Evolutionary conservation across 1,140 invertebrate species (phyloP), one percentile per base, ranked within the genome.

Genomic region (Vollenhovia emeryi): DNA sequence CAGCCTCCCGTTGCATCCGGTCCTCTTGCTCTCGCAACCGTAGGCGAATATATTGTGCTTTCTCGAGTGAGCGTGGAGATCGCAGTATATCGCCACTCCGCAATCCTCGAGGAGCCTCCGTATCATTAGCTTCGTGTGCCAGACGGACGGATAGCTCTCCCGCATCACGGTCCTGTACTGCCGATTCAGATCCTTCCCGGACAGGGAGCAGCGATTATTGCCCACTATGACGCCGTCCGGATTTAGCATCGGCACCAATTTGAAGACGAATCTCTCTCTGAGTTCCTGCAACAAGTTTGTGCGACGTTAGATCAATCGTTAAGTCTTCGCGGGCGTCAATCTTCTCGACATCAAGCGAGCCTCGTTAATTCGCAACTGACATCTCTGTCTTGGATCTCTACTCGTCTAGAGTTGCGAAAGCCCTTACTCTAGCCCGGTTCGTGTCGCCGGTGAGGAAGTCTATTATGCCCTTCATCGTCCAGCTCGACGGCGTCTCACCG

Each of bases 381-480:
- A 43, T 3, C 2, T 48, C 21, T 50, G n/a, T n/a, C 18, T 33
- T 2, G 24, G 15, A 68, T 40, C 62, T 66, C 13, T 33, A n/a
- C 30, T 30, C 8, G 5, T 62, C 59, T 11, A n/a, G 21, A 50
- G n/a, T n/a, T 36, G 6, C 18, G 7, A 52, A 50, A 55, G 68
- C 11, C 71, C 86, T 92, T 79, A 95, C 95, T 91, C 96, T 96
- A 3, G 97, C 97, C 90, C 97, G 96, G 88, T 96, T 96, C 0
- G 97, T 96, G 87, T 98, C 97, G 52, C 98, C 97, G 4, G 98
- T 98, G 55, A 99, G 95, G 93, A 98, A 99, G 93, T 99, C 98
- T 94, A 99, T 97, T 74, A 98, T 96, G 62, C 98, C 98, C 95
- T 99, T 99, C 98, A 99, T 99, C 96, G 99, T 98, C 98, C 98